Base-by-base conservation (phyloP, 1,140 invertebrate species). In the Micrasema minimum region DNA sequence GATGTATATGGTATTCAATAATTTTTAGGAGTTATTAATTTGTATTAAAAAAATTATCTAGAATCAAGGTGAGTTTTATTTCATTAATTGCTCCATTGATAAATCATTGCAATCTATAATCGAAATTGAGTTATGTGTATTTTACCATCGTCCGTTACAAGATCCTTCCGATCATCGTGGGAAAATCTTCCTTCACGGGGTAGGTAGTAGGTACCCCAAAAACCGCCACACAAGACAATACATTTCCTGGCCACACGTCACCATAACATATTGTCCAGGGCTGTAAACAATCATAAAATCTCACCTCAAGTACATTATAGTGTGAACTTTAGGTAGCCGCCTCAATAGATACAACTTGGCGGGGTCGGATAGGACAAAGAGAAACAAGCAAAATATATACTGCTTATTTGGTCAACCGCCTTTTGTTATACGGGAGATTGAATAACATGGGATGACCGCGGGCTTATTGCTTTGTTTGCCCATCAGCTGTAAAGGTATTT, bases 351-450 rank as follows among this genome's bases (percentile, higher is more conserved):
- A 35, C 20, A 55, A 20, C 53, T 14, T 43, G 31, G 64, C 41
- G 53, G 59, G 62, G 35, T 38, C 14, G 12, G 7, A 20, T 53
- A 69, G 72, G 64, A 74, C 72, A 74, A 74, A 61, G 68, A 64
- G 31, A 74, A 74, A 74, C 72, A 71, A 74, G 72, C 72, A 62
- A 74, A 74, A 74, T 71, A 74, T 74, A 74, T 64, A 74, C 72
- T 74, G 72, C 72, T 37, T 74, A 71, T 74, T 74, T 70, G 55
- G 72, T 71, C 61, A 74, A 74, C 68, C 69, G 37, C 43, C 67
- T 62, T 70, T 74, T 74, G 72, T 74, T 38, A 23, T 35, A 18
- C 37, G 45, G 55, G 12, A 38, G 48, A 71, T 43, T 48, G 37
- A 31, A 23, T 62, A 57, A 46, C 35, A 23, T 37, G 53, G 66